Conservation (phyloP, 35 echinoderm and acorn worm species). For the Eucidaris tribuloides region DNA sequence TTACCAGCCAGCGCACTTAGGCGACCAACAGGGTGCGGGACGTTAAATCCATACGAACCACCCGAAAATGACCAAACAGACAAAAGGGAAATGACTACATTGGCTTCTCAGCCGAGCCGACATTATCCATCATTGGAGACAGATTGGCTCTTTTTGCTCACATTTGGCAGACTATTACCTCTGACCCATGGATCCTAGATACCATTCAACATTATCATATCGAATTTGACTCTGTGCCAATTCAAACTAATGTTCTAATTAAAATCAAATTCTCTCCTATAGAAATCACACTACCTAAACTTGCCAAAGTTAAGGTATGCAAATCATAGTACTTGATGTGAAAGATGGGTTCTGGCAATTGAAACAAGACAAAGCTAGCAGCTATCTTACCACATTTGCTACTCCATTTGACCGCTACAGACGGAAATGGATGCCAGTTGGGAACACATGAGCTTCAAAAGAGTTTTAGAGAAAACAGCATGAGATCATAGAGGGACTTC, state of each 20-base stretch:
- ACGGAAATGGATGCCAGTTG: constrained; percentile 50
- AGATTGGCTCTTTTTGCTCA: no score
- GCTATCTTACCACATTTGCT: constrained; percentile 34
- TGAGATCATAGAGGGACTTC: constrained; percentile 30
- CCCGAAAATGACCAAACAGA: no score
- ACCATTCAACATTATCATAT: constrained; percentile 40
- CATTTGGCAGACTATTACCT: no score
- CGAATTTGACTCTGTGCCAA: no score
- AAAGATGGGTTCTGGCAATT: constrained; percentile 50
- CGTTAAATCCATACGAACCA: no score
- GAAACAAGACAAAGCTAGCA: constrained; percentile 39
- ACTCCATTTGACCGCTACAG: constrained; percentile 50
- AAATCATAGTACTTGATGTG: constrained; percentile 35
- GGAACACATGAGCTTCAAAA: constrained; percentile 38
- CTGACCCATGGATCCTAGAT: constrained; percentile 2
- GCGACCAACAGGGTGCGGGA: no score
- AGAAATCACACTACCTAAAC: constrained; percentile 13
- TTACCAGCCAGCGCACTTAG: no score
- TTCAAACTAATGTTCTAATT: no score
- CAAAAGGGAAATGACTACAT: no score
- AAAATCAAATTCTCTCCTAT: no score
- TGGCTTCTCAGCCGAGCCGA: no score
- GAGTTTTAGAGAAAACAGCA: constrained; percentile 52
- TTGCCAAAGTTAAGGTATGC: constrained; percentile 48
- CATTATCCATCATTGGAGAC: no score